Percentiles rank a stretch among this genome's conserved stretches.
phyloP scores from a whole-genome alignment of 1,140 invertebrate species.

The Frieseomelitta varia region DNA sequence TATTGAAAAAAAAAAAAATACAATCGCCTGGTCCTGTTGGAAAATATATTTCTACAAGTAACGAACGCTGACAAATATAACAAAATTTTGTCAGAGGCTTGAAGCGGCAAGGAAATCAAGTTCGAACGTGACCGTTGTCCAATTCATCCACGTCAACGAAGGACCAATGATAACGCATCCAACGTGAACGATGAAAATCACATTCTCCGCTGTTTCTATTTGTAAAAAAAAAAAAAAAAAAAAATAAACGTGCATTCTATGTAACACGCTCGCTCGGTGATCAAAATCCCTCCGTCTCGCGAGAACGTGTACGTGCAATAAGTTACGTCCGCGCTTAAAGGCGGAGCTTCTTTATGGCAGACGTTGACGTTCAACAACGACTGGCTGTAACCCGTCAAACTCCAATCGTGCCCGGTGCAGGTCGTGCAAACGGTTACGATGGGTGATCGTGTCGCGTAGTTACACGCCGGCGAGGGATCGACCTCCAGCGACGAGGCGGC shows the following conservation, averaged over 20 bases:
- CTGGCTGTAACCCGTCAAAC: no score
- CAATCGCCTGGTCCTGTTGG: no score
- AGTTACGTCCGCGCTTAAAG: not conserved
- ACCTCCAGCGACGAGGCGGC: constrained; percentile 31
- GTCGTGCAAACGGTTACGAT: not conserved
- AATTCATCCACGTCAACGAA: not conserved
- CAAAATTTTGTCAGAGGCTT: no score
- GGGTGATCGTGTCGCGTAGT: not conserved
- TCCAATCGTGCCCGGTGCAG: not conserved
- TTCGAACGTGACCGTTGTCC: not conserved
- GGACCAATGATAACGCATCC: not conserved
- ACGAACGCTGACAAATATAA: no score
- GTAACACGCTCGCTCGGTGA: not conserved
- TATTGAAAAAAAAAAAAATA: no score
- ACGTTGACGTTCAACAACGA: not conserved
- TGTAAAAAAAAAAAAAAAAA: no score
- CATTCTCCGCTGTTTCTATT: not conserved
- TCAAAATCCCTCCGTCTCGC: not conserved
- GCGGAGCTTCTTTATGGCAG: not conserved
- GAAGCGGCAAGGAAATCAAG: no score
- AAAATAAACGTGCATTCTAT: not conserved
- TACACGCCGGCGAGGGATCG: constrained; percentile 9
- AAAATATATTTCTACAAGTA: no score
- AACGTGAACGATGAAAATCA: not conserved
- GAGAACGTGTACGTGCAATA: not conserved